Percentiles rank a stretch among this genome's conserved stretches.
Conservation (phyloP, 2,797 vertebrate species). For the Ptychobarbus kaznakovi region DNA sequence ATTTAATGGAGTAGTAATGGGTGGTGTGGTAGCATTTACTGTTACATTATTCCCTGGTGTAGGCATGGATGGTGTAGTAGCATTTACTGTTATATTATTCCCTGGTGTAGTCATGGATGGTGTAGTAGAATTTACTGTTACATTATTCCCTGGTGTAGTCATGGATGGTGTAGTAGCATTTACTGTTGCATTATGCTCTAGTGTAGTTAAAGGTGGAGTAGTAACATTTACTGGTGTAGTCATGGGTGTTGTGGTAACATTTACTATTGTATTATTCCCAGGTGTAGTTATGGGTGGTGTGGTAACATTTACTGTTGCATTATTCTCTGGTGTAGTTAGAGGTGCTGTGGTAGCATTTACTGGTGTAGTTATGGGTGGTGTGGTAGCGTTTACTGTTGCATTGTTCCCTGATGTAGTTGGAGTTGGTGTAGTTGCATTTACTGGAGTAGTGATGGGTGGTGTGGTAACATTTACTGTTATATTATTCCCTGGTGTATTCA, state of each 20-base stretch:
- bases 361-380: not conserved
- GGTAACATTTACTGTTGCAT: not conserved
- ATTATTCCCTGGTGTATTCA: no score
- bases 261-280: not conserved
- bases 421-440: no score
- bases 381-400: no score
- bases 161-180: conserved; percentile 40
- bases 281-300: not conserved
- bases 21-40: no score
- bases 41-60: conserved; percentile 20
- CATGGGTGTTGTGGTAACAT: fast-evolving
- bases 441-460: no score
- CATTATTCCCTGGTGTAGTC: conserved; percentile 9
- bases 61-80: not conserved
- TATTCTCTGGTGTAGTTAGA: not conserved
- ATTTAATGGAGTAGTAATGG: no score
- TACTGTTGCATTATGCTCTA: not conserved
- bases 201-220: not conserved
- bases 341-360: not conserved
- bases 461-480: no score
- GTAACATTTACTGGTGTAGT: not conserved
- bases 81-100: not conserved
- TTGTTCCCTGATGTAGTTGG: no score
- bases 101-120: not conserved
- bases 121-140: conserved; percentile 1